These are phyloP conservation scores for Pocillopora damicornis DNA, from an alignment of 64 coral and sea anemone species.

Conservation along the genomic window DNA sequence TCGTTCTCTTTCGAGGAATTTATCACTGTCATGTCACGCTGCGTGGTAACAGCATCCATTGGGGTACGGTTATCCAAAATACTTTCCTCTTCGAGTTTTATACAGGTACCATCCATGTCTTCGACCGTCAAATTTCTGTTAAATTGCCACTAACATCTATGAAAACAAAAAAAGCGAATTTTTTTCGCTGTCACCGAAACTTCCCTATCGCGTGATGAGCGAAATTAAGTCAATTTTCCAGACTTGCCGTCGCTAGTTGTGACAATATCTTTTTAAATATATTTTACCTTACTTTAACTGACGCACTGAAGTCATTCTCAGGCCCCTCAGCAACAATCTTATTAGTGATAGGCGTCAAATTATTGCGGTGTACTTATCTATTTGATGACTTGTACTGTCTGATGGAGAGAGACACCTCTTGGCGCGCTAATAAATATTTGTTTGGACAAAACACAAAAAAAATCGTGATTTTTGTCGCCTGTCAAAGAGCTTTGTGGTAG, in stretches of 20 bases:
- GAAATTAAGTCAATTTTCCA: slow-evolving; percentile 12
- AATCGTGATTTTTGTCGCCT: not conserved
- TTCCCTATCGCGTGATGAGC: not conserved
- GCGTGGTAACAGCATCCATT: not conserved
- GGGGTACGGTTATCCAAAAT: not conserved
- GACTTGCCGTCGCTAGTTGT: not conserved
- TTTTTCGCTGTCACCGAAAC: not conserved
- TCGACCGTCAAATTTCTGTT: not conserved
- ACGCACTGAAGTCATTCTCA: not conserved
- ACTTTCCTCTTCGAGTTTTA: not conserved
- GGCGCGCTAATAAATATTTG: not conserved
- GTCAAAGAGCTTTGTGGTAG: not conserved
- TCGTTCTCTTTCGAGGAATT: not conserved
- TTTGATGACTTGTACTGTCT: not conserved
- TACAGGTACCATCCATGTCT: not conserved
- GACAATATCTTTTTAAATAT: not conserved
- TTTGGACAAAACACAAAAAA: not conserved
- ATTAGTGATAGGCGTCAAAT: not conserved
- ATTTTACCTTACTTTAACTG: slow-evolving; percentile 23
- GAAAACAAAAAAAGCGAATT: not conserved
- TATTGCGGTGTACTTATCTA: not conserved
- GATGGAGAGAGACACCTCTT: not conserved
- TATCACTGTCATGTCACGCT: not conserved
- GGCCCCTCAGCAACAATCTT: not conserved
- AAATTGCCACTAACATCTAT: not conserved